Percentiles rank a stretch among this genome's conserved stretches.
phyloP scores from a whole-genome alignment of 2,888 invertebrate genomes.

The Calameuta filiformis region DNA sequence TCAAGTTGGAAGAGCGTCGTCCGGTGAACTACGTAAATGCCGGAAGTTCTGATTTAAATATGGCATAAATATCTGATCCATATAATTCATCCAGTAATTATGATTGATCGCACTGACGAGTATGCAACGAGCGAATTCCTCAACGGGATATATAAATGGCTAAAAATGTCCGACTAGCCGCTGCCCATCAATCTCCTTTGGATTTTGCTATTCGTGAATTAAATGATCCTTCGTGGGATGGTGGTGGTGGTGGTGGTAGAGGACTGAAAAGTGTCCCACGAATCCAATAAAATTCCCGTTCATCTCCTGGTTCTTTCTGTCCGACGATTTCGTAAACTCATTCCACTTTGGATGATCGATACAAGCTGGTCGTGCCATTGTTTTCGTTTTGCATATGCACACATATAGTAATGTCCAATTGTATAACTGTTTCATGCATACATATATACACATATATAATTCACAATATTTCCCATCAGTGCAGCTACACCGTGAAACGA shows the following conservation, averaged over 20 bases:
- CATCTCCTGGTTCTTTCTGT: constrained; percentile 2
- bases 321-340: constrained; percentile 10
- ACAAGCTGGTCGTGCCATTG: constrained; percentile 9
- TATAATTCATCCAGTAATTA: too few relatives aligned
- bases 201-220: constrained; percentile 27
- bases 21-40: neutral
- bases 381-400: neutral
- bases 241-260: constrained; percentile 21
- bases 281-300: constrained; percentile 2
- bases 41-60: neutral
- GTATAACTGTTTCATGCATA: neutral
- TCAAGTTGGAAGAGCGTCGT: neutral
- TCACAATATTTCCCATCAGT: neutral
- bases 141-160: neutral
- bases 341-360: constrained; percentile 22
- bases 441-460: neutral
- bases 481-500: neutral
- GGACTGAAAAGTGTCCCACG: constrained; percentile 17
- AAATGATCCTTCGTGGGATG: constrained; percentile 28
- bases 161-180: neutral
- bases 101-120: too few relatives aligned
- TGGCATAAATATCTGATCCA: neutral
- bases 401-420: neutral
- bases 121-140: neutral
- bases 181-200: constrained; percentile 6